Evolutionary conservation across 2,113 vertebrate genomes (phyloP), one percentile per base, ranked within the genome.

Genomic region (Colaptes auratus): DNA sequence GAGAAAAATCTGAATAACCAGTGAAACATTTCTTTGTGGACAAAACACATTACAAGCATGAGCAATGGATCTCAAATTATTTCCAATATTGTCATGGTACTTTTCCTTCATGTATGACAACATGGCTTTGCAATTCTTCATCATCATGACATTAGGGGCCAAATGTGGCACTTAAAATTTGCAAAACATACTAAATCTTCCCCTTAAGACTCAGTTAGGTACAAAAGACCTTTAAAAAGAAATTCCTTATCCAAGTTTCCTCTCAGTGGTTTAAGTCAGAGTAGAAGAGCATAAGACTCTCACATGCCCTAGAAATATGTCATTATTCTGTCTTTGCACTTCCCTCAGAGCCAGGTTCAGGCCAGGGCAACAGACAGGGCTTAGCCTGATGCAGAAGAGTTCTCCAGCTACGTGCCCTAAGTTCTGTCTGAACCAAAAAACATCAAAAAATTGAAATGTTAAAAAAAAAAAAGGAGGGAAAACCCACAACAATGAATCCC

Each of bases 301-400:
- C 89, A 77, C 52, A 42, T 72, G 60, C 30, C 59, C 74, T 61
- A 90, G 84, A 92, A 96, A 80, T 89, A 82, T 19, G n/a, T 69
- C 85, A 92, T 92, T 63, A 91, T 79, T 95, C 72, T 86, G 42
- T 65, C 73, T 95, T 91, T 86, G 69, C 44, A 35, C 35, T 88
- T 91, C 53, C 44, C 64, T 88, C 46, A 42, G 20, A 67, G 48
- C 39, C 65, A 81, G 53, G 90, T 90, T 95, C 94, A 95, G 82
- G 48, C 55, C 30, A 9, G 94, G 91, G 82, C 91, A 93, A 83
- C 72, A 82, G 89, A 90, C 69, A 82, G n/a, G 27, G 88, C 82
- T 95, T 93, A 96, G 58, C 39, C 44, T 69, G 53, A 74, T 6
- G 1, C 6, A 56, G 31, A 71, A 24, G 87, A 88, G 67, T 88